Percentiles rank a stretch among this genome's conserved stretches.
phyloP scores from a whole-genome alignment of 2,888 invertebrate species.

The Margaritifera margaritifera region DNA sequence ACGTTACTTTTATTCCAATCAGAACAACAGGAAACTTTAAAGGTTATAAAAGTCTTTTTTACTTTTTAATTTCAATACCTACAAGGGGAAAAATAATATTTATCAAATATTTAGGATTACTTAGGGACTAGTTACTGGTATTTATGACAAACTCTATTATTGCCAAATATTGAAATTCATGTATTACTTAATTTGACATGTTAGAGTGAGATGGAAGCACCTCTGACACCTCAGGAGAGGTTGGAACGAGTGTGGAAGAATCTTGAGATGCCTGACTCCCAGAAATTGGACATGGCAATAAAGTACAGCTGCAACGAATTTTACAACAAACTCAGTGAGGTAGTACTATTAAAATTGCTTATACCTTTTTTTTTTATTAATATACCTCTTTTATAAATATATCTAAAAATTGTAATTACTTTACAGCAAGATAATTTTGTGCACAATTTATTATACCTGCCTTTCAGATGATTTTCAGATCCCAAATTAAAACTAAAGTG shows the following conservation, averaged over 20 bases:
- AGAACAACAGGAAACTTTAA: too few species aligned
- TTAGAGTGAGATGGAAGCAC: slow-evolving; percentile 36
- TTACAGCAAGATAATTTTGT: too few species aligned
- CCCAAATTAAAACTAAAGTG: too few species aligned
- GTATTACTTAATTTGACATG: not conserved
- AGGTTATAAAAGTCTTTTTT: too few species aligned
- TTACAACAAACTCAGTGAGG: slow-evolving; percentile 60
- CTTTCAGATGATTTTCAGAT: too few species aligned
- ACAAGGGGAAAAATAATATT: not conserved
- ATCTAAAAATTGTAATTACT: too few species aligned
- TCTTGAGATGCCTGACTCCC: slow-evolving; percentile 69
- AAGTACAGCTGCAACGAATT: slow-evolving; percentile 70
- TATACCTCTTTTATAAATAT: too few species aligned
- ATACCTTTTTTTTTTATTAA: too few species aligned
- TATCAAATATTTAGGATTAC: not conserved
- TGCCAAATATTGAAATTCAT: too few species aligned
- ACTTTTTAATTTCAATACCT: not conserved
- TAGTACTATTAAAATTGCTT: slow-evolving; percentile 23
- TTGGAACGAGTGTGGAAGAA: slow-evolving; percentile 69
- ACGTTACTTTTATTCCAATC: too few species aligned
- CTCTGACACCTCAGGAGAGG: slow-evolving; percentile 61
- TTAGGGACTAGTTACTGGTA: not conserved
- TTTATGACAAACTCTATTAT: too few species aligned
- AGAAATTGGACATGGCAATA: slow-evolving; percentile 72
- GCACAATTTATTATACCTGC: too few species aligned